phyloP scores from a whole-genome alignment of 1,140 invertebrate genomes.

The Aphelinus atriplicis region DNA sequence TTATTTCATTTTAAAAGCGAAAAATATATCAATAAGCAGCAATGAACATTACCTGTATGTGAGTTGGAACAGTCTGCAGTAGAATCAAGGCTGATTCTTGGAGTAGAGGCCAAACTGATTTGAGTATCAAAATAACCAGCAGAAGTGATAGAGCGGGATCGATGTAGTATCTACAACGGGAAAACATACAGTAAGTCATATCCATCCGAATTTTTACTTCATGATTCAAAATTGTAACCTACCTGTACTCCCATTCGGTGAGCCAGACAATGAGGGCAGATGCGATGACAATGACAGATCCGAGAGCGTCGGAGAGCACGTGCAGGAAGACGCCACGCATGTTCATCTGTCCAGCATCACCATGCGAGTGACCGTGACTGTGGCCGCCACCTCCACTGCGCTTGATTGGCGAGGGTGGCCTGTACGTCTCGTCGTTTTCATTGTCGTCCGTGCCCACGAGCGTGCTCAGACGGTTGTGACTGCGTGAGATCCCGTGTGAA shows the following conservation, averaged over 20 bases:
- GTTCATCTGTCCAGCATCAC: constrained; percentile 88
- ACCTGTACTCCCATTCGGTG: constrained; percentile 83
- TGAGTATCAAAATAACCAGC: constrained; percentile 81
- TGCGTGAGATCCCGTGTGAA: constrained; percentile 75
- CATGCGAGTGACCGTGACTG: constrained; percentile 55
- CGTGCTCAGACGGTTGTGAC: constrained; percentile 71
- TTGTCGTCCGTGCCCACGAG: constrained; percentile 79
- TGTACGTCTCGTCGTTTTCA: constrained; percentile 81
- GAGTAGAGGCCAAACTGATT: constrained; percentile 87
- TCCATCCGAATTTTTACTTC: neutral
- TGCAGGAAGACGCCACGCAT: constrained; percentile 98
- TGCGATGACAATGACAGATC: constrained; percentile 95
- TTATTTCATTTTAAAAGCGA: neutral
- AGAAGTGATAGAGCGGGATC: constrained; percentile 92
- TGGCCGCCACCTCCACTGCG: neutral
- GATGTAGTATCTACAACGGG: constrained; percentile 75
- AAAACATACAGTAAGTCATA: neutral
- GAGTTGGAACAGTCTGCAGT: constrained; percentile 91
- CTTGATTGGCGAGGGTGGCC: constrained; percentile 58
- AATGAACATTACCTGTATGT: constrained; percentile 76
- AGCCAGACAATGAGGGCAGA: constrained; percentile 91
- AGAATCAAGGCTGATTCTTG: constrained; percentile 89
- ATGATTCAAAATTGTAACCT: constrained; percentile 16
- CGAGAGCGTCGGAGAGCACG: constrained; percentile 94
- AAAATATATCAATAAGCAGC: neutral